Percentiles rank a stretch among this genome's conserved stretches.
Conservation (phyloP, 2,113 vertebrate species). For the Epinephelus fuscoguttatus region DNA sequence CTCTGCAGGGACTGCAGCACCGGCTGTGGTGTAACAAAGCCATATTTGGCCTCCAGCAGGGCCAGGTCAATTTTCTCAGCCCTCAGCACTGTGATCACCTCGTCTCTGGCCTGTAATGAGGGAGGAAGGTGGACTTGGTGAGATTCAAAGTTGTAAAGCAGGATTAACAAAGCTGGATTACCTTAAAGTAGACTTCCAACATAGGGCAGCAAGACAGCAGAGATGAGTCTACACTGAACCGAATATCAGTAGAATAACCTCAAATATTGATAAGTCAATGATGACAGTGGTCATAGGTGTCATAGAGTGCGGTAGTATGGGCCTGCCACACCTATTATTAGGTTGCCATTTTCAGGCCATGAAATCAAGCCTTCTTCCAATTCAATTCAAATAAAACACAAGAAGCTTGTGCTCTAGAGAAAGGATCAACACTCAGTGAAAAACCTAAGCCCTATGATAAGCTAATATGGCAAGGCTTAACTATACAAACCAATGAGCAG, state of each 20-base stretch:
- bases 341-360: too few relatives aligned
- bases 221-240: neutral
- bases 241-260: neutral
- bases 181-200: neutral
- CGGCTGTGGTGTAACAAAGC: constrained; percentile 93
- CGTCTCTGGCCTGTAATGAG: constrained; percentile 91
- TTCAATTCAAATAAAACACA: too few relatives aligned
- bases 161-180: neutral
- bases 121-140: neutral
- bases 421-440: too few relatives aligned
- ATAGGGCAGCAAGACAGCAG: neutral
- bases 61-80: constrained; percentile 96
- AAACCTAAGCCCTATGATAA: too few relatives aligned
- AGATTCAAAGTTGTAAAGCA: neutral
- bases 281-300: neutral
- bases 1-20: constrained; percentile 95
- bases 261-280: neutral
- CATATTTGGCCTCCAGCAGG: constrained; percentile 95
- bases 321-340: too few relatives aligned
- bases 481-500: too few relatives aligned
- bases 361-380: too few relatives aligned
- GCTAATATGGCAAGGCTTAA: too few relatives aligned
- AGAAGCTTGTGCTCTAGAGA: too few relatives aligned
- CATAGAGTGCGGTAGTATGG: too few relatives aligned
- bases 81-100: constrained; percentile 96